Evolutionary conservation across 2,888 invertebrate genomes (phyloP).

Genomic region (Nemotelus pantherinus): DNA sequence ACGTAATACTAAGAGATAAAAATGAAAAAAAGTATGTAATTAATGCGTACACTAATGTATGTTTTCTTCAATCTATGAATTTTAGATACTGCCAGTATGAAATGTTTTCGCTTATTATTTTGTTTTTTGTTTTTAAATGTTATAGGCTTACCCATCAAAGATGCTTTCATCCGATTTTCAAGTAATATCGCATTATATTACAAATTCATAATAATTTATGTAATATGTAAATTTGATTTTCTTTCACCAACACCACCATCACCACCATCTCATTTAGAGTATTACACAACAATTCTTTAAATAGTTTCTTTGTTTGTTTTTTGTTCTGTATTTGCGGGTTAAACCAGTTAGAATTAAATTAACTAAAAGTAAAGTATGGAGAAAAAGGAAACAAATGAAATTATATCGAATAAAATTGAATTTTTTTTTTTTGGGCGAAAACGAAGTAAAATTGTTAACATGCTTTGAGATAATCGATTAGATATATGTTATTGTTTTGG

Average conservation of each 20-base stretch:
- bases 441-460: too few species aligned
- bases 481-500: too few species aligned
- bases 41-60: too few species aligned
- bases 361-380: slow-evolving; percentile 49
- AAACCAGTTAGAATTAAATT: slow-evolving; percentile 46
- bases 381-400: slow-evolving; percentile 41
- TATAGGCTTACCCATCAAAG: slow-evolving; percentile 38
- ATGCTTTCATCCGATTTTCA: slow-evolving; percentile 37
- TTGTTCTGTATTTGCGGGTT: slow-evolving; percentile 42
- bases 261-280: slow-evolving; percentile 20
- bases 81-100: too few species aligned
- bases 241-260: slow-evolving; percentile 44
- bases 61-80: too few species aligned
- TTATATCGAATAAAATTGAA: background rate
- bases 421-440: too few species aligned
- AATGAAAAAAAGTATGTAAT: too few species aligned
- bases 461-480: too few species aligned
- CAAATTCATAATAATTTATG: too few species aligned
- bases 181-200: slow-evolving; percentile 18
- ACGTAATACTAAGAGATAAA: too few species aligned
- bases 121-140: background rate
- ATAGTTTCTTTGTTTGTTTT: slow-evolving; percentile 38
- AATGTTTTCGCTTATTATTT: background rate
- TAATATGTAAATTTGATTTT: background rate
- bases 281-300: background rate